Evolutionary conservation across 1,140 invertebrate species (phyloP).

Genomic region (Pristionchus pacificus): DNA sequence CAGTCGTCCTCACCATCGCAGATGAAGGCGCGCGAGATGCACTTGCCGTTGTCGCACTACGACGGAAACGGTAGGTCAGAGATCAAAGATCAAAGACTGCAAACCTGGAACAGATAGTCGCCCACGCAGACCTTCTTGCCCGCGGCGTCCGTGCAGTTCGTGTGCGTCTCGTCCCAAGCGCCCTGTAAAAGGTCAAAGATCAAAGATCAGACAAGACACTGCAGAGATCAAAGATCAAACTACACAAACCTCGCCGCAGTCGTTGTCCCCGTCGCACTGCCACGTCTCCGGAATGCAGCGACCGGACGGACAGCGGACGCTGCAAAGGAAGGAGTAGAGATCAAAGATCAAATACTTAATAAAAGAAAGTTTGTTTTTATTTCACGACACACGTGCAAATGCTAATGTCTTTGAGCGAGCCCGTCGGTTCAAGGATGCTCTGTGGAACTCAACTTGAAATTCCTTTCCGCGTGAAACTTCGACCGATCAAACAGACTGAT

Average conservation of each 20-base stretch:
- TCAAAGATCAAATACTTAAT: too few relatives aligned
- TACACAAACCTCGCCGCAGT: constrained; percentile 57
- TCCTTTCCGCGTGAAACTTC: too few relatives aligned
- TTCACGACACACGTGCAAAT: too few relatives aligned
- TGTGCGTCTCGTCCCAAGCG: constrained; percentile 58
- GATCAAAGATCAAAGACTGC: constrained; percentile 50
- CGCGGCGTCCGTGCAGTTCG: constrained; percentile 51
- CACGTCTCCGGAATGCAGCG: constrained; percentile 57
- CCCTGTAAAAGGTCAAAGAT: background rate
- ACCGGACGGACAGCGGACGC: constrained; percentile 53
- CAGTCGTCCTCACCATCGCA: constrained; percentile 95
- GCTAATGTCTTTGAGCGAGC: too few relatives aligned
- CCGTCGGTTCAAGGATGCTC: too few relatives aligned
- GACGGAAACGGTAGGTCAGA: constrained; percentile 71
- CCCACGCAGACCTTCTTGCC: constrained; percentile 53
- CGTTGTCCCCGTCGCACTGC: constrained; percentile 58
- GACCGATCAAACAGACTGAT: too few relatives aligned
- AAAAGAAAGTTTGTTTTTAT: too few relatives aligned
- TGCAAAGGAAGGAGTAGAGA: too few relatives aligned
- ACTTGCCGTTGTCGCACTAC: constrained; percentile 93
- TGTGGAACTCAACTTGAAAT: too few relatives aligned
- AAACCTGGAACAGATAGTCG: constrained; percentile 49
- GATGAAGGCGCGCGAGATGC: constrained; percentile 90
- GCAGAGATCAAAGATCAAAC: too few relatives aligned
- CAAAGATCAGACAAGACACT: too few relatives aligned